Percentiles rank a stretch among this genome's conserved stretches.
Evolutionary conservation across 2,888 invertebrate genomes (phyloP).

Genomic region (Drosophila hamatofila): DNA sequence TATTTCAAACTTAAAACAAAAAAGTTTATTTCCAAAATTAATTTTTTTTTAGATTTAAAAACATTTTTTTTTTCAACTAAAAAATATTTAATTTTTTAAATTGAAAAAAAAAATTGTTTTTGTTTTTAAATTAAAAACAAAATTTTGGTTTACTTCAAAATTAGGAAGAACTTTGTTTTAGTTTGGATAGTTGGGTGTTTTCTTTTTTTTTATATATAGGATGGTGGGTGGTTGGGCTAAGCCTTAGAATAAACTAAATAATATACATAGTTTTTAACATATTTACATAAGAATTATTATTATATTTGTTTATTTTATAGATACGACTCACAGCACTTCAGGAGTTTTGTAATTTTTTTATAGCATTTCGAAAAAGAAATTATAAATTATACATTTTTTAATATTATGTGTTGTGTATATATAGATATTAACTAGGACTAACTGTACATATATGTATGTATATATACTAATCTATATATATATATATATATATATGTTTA

Average conservation of each 20-base stretch:
- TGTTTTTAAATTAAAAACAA: slow-evolving; percentile 32
- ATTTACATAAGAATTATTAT: slow-evolving; percentile 23
- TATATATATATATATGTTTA: slow-evolving; percentile 21
- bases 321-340: slow-evolving; percentile 83
- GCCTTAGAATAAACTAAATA: slow-evolving; percentile 19
- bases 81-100: slow-evolving; percentile 23
- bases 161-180: slow-evolving; percentile 73
- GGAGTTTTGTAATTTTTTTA: slow-evolving; percentile 58
- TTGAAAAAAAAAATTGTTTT: slow-evolving; percentile 18
- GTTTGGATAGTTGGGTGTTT: slow-evolving; percentile 15
- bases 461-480: slow-evolving; percentile 14
- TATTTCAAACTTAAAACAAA: slow-evolving; percentile 34
- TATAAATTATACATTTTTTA: slow-evolving; percentile 32
- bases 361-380: slow-evolving; percentile 57
- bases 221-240: slow-evolving; percentile 36
- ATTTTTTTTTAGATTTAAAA: slow-evolving; percentile 5
- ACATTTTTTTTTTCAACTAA: slow-evolving; percentile 10
- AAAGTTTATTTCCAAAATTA: slow-evolving; percentile 1
- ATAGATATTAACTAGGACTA: slow-evolving; percentile 52
- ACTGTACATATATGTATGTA: slow-evolving; percentile 48
- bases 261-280: slow-evolving; percentile 16
- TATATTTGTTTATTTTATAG: slow-evolving; percentile 41
- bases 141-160: slow-evolving; percentile 47
- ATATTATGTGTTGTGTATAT: slow-evolving; percentile 37
- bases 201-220: background rate